Evolutionary conservation across 2,888 invertebrate species (phyloP).

Genomic region (Drosophila demipolita): DNA sequence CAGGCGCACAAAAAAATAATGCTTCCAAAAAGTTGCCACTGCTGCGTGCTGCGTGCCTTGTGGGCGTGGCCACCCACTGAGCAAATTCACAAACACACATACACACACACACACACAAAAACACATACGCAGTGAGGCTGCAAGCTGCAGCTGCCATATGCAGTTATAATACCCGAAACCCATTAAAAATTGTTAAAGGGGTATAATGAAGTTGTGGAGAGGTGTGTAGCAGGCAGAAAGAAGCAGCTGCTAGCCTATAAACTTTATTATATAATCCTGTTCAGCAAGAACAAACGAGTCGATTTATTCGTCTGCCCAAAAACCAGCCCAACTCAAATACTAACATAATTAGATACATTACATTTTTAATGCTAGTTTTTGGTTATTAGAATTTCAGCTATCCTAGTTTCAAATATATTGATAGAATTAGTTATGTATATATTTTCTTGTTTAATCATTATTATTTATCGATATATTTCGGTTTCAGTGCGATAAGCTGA

Average conservation of each 20-base stretch:
- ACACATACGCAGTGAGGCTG: neutral
- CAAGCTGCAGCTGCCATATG: slow-evolving; percentile 26
- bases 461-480: neutral
- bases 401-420: neutral
- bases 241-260: neutral
- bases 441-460: neutral
- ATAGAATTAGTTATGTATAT: neutral
- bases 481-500: neutral
- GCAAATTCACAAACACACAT: slow-evolving; percentile 17
- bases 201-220: neutral
- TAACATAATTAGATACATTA: neutral
- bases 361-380: neutral
- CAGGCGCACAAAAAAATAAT: slow-evolving; percentile 48
- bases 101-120: neutral
- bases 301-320: neutral
- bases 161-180: slow-evolving; percentile 20
- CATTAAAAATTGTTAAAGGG: slow-evolving; percentile 1
- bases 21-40: slow-evolving; percentile 39
- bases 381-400: neutral
- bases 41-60: slow-evolving; percentile 4
- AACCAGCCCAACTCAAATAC: neutral
- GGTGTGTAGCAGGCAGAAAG: neutral
- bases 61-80: slow-evolving; percentile 29
- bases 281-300: neutral
- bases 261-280: neutral